These are phyloP conservation scores for Hirtodrosophila alboralis DNA, from an alignment of 2,888 invertebrate species.

Conservation along the genomic window DNA sequence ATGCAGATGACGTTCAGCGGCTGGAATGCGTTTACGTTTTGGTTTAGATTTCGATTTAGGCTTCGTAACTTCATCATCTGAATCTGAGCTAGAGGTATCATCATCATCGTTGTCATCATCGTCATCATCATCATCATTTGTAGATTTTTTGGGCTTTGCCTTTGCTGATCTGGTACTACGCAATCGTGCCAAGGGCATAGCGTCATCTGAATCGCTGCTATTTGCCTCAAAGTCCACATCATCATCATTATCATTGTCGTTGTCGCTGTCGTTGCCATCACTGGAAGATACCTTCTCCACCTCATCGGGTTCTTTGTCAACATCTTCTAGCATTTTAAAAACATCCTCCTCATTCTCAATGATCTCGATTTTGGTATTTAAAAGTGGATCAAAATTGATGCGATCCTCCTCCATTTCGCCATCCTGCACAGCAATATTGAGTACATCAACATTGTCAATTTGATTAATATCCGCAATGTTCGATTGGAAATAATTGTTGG, in stretches of 20 bases:
- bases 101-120: conserved; percentile 26
- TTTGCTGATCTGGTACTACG: conserved; percentile 14
- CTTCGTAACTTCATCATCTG: conserved; percentile 21
- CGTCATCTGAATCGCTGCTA: conserved; percentile 65
- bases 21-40: conserved; percentile 59
- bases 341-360: conserved; percentile 78
- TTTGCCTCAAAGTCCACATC: conserved; percentile 62
- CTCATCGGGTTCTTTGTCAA: conserved; percentile 65
- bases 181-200: conserved; percentile 67
- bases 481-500: conserved; percentile 48
- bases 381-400: conserved; percentile 48
- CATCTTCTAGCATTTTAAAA: conserved; percentile 75
- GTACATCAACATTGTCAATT: conserved; percentile 56
- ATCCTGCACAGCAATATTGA: conserved; percentile 39
- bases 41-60: conserved; percentile 46
- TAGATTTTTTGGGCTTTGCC: conserved; percentile 21
- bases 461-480: conserved; percentile 35
- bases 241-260: conserved; percentile 51
- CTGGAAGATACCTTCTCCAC: conserved; percentile 21
- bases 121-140: conserved; percentile 30
- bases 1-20: conserved; percentile 52
- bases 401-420: conserved; percentile 70
- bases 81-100: conserved; percentile 38
- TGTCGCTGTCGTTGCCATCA: not conserved
- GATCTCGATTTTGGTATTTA: conserved; percentile 66